Evolutionary conservation across 2,797 vertebrate genomes (phyloP).

Genomic region (Holocentrus rufus): DNA sequence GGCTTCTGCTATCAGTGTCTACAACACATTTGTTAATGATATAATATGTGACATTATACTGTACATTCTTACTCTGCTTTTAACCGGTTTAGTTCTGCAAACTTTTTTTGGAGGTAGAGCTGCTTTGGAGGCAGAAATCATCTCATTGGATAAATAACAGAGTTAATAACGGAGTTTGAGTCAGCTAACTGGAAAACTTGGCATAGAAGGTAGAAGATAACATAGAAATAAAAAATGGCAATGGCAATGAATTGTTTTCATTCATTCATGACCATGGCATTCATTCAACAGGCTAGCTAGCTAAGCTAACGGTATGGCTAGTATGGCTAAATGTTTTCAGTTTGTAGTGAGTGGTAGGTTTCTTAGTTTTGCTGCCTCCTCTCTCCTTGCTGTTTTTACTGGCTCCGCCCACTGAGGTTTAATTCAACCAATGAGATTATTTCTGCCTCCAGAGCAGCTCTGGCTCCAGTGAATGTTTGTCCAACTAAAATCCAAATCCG

Average conservation of each 20-base stretch:
- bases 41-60: neutral
- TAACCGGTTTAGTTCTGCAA: conserved; percentile 5
- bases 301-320: neutral
- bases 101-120: conserved; percentile 13
- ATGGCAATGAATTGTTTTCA: too few species aligned
- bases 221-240: neutral
- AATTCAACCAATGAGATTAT: too few species aligned
- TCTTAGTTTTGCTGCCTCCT: too few species aligned
- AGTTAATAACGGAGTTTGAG: too few species aligned
- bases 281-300: too few species aligned
- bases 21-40: conserved; percentile 15
- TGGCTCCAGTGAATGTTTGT: conserved; percentile 15
- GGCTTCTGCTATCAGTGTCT: conserved; percentile 20
- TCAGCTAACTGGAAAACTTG: too few species aligned
- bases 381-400: too few species aligned
- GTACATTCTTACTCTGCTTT: conserved; percentile 12
- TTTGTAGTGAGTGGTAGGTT: too few species aligned
- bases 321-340: too few species aligned
- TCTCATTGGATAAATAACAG: too few species aligned
- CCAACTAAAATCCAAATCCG: neutral
- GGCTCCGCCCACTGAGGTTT: neutral
- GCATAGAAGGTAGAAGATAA: too few species aligned
- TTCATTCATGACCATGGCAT: too few species aligned
- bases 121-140: neutral
- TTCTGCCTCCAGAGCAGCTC: conserved; percentile 18